phyloP scores from a whole-genome alignment of 2,888 invertebrate genomes.

The Cephus pulcher region DNA sequence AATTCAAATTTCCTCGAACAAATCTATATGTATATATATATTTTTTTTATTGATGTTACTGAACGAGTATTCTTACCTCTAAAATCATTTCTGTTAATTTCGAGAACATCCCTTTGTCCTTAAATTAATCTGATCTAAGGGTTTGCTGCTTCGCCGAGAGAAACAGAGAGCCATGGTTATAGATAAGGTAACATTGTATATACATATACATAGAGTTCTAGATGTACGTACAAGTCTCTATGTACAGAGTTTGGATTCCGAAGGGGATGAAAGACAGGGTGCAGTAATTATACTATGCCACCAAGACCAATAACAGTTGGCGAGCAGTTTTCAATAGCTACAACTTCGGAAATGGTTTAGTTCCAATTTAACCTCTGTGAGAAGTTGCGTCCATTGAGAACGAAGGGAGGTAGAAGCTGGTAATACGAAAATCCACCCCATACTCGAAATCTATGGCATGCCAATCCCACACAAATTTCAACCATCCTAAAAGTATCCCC shows the following conservation, averaged over 20 bases:
- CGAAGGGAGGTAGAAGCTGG: constrained; percentile 30
- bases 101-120: not conserved
- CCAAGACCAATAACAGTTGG: constrained; percentile 57
- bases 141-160: not conserved
- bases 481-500: not conserved
- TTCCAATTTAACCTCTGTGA: constrained; percentile 55
- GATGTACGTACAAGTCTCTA: not conserved
- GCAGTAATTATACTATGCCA: constrained; percentile 57
- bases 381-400: constrained; percentile 46
- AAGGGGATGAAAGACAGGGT: constrained; percentile 18
- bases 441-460: not conserved
- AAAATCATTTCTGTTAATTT: not conserved
- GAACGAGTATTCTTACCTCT: not conserved
- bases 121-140: not conserved
- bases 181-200: not conserved
- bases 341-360: constrained; percentile 56
- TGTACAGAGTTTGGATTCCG: not conserved
- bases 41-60: not conserved
- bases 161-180: not conserved
- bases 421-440: constrained; percentile 8
- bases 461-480: not conserved
- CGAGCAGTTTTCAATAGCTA: constrained; percentile 54
- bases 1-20: too few relatives aligned
- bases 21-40: too few relatives aligned
- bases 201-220: not conserved